Evolutionary conservation across 2,113 vertebrate genomes (phyloP), one percentile per base, ranked within the genome.

Genomic region (Numenius arquata): DNA sequence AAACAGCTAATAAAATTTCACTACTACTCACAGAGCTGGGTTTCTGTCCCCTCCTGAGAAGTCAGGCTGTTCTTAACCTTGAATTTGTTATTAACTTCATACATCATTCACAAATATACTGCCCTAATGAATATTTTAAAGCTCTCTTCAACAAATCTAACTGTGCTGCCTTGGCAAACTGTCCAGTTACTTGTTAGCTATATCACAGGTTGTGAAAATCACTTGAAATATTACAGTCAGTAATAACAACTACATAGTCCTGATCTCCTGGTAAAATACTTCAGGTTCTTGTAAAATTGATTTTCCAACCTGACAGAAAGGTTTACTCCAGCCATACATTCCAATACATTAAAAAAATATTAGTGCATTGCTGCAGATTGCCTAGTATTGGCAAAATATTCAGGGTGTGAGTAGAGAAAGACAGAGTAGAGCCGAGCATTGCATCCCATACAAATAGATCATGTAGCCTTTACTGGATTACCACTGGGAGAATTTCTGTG

Each of bases 101-200:
- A 47, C 43, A 93, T 93, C 66, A 91, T 89, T 96, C 82, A 94
- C 84, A 96, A 74, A 92, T 85, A 78, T 26, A 79, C 53, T 75
- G 61, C 41, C 65, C 61, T 89, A 73, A 94, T 94, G 66, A 97
- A 93, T 96, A 94, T 95, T 97, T 96, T 88, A 97, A 87, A 92
- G 29, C 45, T 68, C n/a, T 76, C 47, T 89, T 91, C 77, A 41
- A 70, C 34, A 91, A 87, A 85, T 22, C 76, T 67, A 65, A 58
- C 17, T 73, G 72, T 87, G 79, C 53, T 89, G 71, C 85, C 90
- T 82, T 89, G 71, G 85, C 83, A 95, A 81, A 50, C 55, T 83
- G 76, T 86, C 80, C 80, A 50, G 70, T 74, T 76, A 68, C 87
- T 71, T 87, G 84, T 65, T 88, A 83, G 70, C 38, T 88, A 67